Evolutionary conservation across 2,888 invertebrate genomes (phyloP).

Genomic region (Hirtodrosophila trivittata): DNA sequence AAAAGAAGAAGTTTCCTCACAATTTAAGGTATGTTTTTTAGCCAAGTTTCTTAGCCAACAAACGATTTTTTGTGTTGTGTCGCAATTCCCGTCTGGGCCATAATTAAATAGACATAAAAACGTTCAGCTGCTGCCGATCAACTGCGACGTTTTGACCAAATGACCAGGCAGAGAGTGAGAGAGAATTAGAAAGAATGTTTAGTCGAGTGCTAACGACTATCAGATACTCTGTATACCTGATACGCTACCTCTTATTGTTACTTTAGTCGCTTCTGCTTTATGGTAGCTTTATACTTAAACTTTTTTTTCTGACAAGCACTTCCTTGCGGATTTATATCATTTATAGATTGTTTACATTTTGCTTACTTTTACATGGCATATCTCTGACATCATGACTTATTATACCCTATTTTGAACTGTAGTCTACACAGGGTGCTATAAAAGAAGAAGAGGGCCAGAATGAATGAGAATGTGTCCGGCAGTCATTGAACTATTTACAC

Average conservation of each 20-base stretch:
- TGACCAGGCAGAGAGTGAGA: conserved; percentile 6
- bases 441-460: not conserved
- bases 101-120: conserved; percentile 39
- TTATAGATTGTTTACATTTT: no score
- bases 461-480: conserved; percentile 44
- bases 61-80: conserved; percentile 27
- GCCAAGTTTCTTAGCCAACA: conserved; percentile 9
- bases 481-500: conserved; percentile 76
- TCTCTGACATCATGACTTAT: no score
- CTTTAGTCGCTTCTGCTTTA: no score
- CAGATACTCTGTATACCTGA: no score
- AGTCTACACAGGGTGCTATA: conserved; percentile 14
- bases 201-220: not conserved
- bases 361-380: no score
- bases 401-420: no score
- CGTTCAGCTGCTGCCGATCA: conserved; percentile 14
- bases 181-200: conserved; percentile 5
- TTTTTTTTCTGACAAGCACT: no score
- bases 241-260: no score
- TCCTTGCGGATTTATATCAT: no score
- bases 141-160: conserved; percentile 39
- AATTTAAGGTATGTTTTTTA: not conserved
- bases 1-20: no score
- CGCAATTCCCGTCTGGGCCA: conserved; percentile 27
- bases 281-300: no score